Percentiles rank a stretch among this genome's conserved stretches.
phyloP scores from a whole-genome alignment of 2,888 invertebrate species.

The Myopa tessellatipennis region DNA sequence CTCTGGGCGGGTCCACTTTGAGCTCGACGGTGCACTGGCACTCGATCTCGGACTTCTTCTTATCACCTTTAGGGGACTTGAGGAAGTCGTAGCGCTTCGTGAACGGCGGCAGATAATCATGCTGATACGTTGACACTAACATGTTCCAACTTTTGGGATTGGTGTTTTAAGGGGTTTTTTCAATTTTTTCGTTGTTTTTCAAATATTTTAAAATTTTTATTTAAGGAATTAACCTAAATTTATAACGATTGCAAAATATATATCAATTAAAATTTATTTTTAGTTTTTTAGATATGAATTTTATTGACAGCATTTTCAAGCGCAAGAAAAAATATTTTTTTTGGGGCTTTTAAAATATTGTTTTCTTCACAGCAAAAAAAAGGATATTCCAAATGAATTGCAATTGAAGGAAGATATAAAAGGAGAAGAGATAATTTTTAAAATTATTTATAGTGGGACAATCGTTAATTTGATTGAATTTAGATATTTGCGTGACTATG shows the following conservation, averaged over 20 bases:
- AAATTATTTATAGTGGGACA: no score
- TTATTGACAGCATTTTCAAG: constrained; percentile 7
- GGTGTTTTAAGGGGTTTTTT: constrained; percentile 14
- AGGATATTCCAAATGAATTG: no score
- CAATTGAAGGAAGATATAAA: no score
- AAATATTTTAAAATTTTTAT: background rate
- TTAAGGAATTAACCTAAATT: no score
- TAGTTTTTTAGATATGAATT: background rate
- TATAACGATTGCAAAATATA: background rate
- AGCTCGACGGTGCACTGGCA: constrained; percentile 57
- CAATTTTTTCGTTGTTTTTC: constrained; percentile 20
- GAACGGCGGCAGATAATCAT: constrained; percentile 62
- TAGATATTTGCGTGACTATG: no score
- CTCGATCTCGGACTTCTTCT: constrained; percentile 45
- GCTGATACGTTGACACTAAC: constrained; percentile 64
- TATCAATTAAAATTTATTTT: background rate
- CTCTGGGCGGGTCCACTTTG: constrained; percentile 52
- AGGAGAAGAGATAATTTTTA: no score
- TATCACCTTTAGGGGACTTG: constrained; percentile 23
- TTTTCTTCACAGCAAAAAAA: no score
- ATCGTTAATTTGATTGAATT: background rate
- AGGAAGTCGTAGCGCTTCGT: constrained; percentile 60
- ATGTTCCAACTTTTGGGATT: constrained; percentile 48
- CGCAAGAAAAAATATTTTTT: background rate
- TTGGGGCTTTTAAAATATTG: background rate